Evolutionary conservation across 2,797 vertebrate genomes (phyloP).

Genomic region (Ctenopoma kingsleyae): DNA sequence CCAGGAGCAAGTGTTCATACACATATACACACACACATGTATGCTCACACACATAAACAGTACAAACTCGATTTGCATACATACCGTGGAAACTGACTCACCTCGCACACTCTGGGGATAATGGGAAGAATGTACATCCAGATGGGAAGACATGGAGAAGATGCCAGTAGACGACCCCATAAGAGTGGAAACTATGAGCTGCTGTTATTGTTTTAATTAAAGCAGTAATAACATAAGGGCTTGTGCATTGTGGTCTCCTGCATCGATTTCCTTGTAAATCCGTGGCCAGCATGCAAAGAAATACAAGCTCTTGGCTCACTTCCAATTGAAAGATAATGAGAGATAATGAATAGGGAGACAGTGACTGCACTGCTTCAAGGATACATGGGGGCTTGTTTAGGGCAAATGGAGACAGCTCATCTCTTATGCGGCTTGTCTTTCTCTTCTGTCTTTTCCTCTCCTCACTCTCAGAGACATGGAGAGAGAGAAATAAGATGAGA

Average conservation of each 20-base stretch:
- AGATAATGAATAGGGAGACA: conserved; percentile 79
- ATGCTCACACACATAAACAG: conserved; percentile 51
- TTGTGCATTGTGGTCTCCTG: conserved; percentile 56
- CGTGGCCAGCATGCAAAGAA: conserved; percentile 66
- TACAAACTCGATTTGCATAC: conserved; percentile 65
- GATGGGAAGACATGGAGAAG: conserved; percentile 71
- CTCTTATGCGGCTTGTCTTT: conserved; percentile 63
- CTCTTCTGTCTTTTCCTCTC: conserved; percentile 42
- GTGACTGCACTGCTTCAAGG: conserved; percentile 67
- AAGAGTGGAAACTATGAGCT: conserved; percentile 54
- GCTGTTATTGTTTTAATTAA: conserved; percentile 79
- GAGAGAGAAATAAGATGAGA: conserved; percentile 27
- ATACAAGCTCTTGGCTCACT: conserved; percentile 66
- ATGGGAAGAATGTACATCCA: conserved; percentile 54
- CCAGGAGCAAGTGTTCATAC: conserved; percentile 60
- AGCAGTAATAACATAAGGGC: conserved; percentile 64
- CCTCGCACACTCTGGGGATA: conserved; percentile 51
- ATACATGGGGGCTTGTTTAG: conserved; percentile 69
- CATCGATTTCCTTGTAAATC: conserved; percentile 71
- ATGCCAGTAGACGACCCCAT: conserved; percentile 53
- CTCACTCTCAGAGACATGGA: conserved; percentile 18
- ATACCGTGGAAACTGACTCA: conserved; percentile 44
- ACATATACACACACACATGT: conserved; percentile 3
- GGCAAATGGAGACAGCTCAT: conserved; percentile 73
- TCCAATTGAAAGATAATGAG: conserved; percentile 79